A percentile compares a stretch with the other conserved stretches of the same genome.
Evolutionary conservation across 2,888 invertebrate species (phyloP).

Genomic region (Halictus ligatus): DNA sequence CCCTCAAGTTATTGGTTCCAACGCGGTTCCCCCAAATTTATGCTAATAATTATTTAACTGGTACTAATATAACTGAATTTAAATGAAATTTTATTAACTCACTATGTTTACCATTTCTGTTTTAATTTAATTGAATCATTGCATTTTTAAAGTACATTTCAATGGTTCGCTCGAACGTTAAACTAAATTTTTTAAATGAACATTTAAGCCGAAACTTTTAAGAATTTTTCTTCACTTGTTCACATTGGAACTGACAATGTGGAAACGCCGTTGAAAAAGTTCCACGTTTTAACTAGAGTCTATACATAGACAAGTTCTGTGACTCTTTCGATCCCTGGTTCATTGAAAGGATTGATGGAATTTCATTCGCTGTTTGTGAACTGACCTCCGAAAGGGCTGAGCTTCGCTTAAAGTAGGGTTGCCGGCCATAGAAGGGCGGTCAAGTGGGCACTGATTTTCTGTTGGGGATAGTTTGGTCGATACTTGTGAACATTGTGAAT

Average conservation of each 20-base stretch:
- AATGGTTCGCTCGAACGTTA: no score
- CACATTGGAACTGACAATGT: background rate
- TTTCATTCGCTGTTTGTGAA: background rate
- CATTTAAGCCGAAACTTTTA: background rate
- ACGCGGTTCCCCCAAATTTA: background rate
- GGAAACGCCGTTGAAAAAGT: background rate
- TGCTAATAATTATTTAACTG: background rate
- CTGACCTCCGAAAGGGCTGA: background rate
- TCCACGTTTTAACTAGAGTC: background rate
- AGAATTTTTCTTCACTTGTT: background rate
- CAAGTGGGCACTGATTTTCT: background rate
- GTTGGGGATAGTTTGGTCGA: background rate
- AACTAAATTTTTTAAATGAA: background rate
- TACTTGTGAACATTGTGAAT: background rate
- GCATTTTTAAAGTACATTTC: background rate
- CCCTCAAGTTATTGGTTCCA: no score
- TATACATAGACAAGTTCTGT: background rate
- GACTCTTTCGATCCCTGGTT: background rate
- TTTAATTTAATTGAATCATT: no score
- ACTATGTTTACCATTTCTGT: no score
- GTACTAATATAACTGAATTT: no score
- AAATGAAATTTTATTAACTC: no score
- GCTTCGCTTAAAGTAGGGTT: background rate
- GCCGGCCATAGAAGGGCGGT: background rate
- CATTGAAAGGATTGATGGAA: background rate